Evolutionary conservation across 1,140 invertebrate species (phyloP), one percentile per base, ranked within the genome.

Genomic region (Anastrepha obliqua): DNA sequence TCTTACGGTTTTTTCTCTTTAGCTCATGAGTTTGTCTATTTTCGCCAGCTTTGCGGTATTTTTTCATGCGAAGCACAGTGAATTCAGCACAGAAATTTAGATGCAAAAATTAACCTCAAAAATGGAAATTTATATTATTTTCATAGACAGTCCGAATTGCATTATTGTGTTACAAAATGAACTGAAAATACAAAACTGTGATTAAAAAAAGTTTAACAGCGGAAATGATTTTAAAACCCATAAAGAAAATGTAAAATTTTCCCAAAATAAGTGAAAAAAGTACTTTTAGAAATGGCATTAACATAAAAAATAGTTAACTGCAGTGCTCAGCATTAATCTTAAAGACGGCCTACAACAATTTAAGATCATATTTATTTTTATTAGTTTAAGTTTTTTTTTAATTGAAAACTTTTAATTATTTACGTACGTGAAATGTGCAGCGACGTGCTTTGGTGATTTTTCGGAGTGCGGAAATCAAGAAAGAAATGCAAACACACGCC

Each of bases 381-480:
- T 74, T 47, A 3, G 20, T n/a, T 51, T 17, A 55, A 58, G 9
- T 51, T 78, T 29, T 78, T 51, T 78, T 62, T 62, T 62, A 55
- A 55, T 55, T 55, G 29, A 29, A 29, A 29, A 29, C 17, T 17
- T 2, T 44, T 42, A 7, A 9, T 55, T 55, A 55, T 55, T 55
- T 62, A 62, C 13, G 3, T 62, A 13, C 8, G 15, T 13, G 60
- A 62, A 62, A 62, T 62, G 11, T 55, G 74, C 74, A 51, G 47
- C 74, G 55, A 81, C 74, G 74, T 81, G 74, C 74, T 55, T 81
- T 81, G 47, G 51, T 81, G 47, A 20, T 81, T 81, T 81, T 81
- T 81, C 74, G 74, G 74, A 17, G 74, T 55, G 74, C 74, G 74
- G 74, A 81, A 81, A 81, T 29, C 15, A 62, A 62, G 15, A 9